A percentile compares a stretch with the other conserved stretches of the same genome.
phyloP scores from a whole-genome alignment of 1,140 invertebrate genomes.

The Maconellicoccus hirsutus region DNA sequence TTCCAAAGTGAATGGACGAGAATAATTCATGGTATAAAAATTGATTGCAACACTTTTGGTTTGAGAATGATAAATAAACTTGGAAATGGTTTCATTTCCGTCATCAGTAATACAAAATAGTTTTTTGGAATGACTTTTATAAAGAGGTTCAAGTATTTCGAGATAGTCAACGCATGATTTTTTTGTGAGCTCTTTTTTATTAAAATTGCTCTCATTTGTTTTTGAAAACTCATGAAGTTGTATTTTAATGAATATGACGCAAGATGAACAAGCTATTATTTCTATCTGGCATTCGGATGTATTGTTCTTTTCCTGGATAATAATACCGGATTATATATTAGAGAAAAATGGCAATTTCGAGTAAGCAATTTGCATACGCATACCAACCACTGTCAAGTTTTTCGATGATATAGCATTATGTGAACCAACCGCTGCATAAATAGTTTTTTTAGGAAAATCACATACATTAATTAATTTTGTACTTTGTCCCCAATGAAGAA shows the following conservation, averaged over 20 bases:
- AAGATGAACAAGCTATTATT: conserved; percentile 56
- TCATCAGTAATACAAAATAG: neutral
- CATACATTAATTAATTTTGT: neutral
- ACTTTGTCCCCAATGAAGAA: neutral
- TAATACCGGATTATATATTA: too few species aligned
- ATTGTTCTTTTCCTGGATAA: neutral
- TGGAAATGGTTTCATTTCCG: neutral
- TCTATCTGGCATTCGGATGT: conserved; percentile 47
- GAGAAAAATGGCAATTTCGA: too few species aligned
- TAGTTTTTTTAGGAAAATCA: neutral
- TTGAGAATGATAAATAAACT: conserved; percentile 45
- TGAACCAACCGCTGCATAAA: neutral
- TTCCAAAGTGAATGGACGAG: conserved; percentile 52
- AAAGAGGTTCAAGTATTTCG: conserved; percentile 54
- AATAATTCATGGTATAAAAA: conserved; percentile 48
- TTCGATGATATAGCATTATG: neutral
- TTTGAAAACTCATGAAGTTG: conserved; percentile 43
- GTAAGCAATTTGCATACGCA: neutral
- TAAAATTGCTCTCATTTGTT: conserved; percentile 29
- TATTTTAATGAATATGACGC: conserved; percentile 44
- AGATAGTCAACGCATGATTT: conserved; percentile 44
- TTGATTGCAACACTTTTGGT: conserved; percentile 48
- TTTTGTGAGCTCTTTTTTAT: neutral
- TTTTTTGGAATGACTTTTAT: conserved; percentile 45
- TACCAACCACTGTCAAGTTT: neutral